A percentile compares a stretch with the other conserved stretches of the same genome.
Evolutionary conservation across 1,140 invertebrate species (phyloP).

Genomic region (Pygmarrhopalites habei): DNA sequence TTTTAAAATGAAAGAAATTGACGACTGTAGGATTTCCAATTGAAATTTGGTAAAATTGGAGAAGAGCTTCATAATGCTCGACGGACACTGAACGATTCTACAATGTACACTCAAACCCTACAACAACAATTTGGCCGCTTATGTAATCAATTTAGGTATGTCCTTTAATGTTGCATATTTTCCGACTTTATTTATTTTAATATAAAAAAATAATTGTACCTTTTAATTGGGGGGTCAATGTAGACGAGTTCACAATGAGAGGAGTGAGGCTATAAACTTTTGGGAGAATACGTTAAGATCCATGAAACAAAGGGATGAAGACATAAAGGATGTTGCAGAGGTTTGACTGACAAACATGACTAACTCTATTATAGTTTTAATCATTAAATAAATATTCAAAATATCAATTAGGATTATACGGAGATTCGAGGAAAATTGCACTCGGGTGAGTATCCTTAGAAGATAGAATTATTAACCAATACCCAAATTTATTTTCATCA

Average conservation of each 20-base stretch:
- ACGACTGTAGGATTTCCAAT: constrained; percentile 2
- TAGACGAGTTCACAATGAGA: constrained; percentile 19
- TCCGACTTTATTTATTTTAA: too few relatives aligned
- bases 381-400: too few relatives aligned
- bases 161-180: too few relatives aligned
- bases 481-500: too few relatives aligned
- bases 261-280: constrained; percentile 20
- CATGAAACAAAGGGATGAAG: constrained; percentile 26
- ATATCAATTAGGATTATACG: too few relatives aligned
- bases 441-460: too few relatives aligned
- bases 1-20: not conserved
- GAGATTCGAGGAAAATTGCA: too few relatives aligned
- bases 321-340: constrained; percentile 23
- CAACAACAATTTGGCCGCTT: constrained; percentile 3
- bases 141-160: constrained; percentile 12
- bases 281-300: constrained; percentile 28
- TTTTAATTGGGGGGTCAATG: too few relatives aligned
- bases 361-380: too few relatives aligned
- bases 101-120: not conserved
- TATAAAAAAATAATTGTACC: too few relatives aligned
- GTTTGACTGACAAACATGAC: too few relatives aligned
- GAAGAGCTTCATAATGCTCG: not conserved
- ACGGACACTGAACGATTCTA: not conserved
- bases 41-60: constrained; percentile 6
- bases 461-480: too few relatives aligned